Base-by-base conservation (phyloP, 2,113 vertebrate species). In the Martes martes region DNA sequence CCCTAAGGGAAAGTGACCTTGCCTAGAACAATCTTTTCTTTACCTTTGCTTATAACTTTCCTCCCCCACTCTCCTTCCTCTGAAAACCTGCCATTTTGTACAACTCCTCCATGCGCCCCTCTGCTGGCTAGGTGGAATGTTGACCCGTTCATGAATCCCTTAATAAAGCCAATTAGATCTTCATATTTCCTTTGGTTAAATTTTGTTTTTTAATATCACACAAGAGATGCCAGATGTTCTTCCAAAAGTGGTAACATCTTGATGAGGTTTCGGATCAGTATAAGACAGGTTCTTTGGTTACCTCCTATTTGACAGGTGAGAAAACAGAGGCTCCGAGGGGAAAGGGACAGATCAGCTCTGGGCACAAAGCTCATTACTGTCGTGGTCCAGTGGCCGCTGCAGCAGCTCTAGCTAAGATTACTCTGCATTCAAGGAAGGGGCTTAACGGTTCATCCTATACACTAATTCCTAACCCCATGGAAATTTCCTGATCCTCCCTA, bases 341-440 rank as follows among this genome's bases (percentile, higher is more conserved):
- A 3, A 11, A 36, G n/a, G 33, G 80, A 5, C 39, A 71, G 82
- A 19, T 9, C 1, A 74, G 63, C 47, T 67, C 55, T 15, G 11
- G 65, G 39, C 94, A 78, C 33, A 73, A 9, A 61, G 47, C 78
- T 28, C 8, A 16, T 3, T 19, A 19, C 21, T n/a, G 33, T 23
- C 28, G 7, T 0, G 24, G 50, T 5, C 2, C 33, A 39, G 52
- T 5, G 5, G 55, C 0, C 0, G 39, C 59, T 11, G 45, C 11
- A 33, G 39, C 50, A 28, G 42, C 5, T 50, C n/a, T 11, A 13
- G 28, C 63, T 67, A 15, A 52, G 16, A n/a, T 7, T 0, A 15
- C 33, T 16, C 4, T 4, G 67, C 13, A 2, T 45, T 69, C 8
- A 2, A 89, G 13, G 65, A 69, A 82, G 28, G 28, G 14, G 6